Conservation (phyloP, 2,113 vertebrate genomes). For the Strix uralensis region DNA sequence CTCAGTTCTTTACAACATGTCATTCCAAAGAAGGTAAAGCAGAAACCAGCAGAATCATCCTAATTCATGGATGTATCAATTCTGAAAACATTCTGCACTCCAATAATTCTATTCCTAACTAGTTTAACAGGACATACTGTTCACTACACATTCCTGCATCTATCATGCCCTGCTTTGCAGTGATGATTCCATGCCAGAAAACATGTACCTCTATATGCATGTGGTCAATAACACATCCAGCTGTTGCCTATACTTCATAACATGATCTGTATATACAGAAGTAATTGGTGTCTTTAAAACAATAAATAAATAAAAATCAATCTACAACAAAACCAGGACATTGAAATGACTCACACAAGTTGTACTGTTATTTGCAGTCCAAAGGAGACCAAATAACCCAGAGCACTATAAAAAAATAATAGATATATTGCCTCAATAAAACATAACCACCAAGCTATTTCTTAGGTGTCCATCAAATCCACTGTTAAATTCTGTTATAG, state of each 20-base stretch:
- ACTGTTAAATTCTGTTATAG: background rate
- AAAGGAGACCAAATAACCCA: background rate
- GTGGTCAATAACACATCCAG: background rate
- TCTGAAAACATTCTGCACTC: background rate
- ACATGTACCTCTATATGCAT: background rate
- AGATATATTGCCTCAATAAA: background rate
- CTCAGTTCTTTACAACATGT: background rate
- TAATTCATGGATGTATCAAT: background rate
- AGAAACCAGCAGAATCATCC: background rate
- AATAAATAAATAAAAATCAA: background rate
- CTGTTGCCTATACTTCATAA: background rate
- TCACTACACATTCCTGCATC: background rate
- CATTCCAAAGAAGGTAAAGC: background rate
- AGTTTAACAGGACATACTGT: background rate
- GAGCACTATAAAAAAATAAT: background rate
- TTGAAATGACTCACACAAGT: background rate
- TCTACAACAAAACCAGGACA: background rate
- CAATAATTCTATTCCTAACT: background rate
- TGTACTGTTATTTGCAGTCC: background rate
- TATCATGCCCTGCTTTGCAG: background rate
- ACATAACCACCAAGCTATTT: background rate
- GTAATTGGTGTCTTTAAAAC: background rate
- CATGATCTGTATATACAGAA: background rate
- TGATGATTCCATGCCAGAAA: background rate
- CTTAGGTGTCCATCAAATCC: background rate